Base-by-base conservation (phyloP, 2,113 vertebrate species). In the Camarhynchus parvulus region DNA sequence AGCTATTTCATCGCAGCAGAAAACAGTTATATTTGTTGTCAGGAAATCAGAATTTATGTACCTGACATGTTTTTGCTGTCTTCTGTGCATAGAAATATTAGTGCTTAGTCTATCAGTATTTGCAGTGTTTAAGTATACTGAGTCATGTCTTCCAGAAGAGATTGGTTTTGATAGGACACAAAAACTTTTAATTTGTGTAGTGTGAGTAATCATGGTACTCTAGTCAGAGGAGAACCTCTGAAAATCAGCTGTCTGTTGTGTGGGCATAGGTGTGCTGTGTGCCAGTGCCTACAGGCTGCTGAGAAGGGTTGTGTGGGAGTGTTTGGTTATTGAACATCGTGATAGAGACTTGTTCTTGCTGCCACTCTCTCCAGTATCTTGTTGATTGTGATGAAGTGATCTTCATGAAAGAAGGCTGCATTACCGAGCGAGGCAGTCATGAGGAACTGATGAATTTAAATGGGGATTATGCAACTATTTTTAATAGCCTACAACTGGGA, bases 381-480 rank as follows among this genome's bases (percentile, higher is more conserved):
- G 98, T 98, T 85, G 99, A 99, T 90, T 99, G 99, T 94, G 99
- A 99, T 96, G 98, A 99, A 59, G 98, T 99, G 85, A 98, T 99
- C 96, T 98, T 99, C 97, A 98, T 99, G 99, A 98, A 98, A 73
- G 99, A 99, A 58, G 99, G 99, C 68, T 98, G 98, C 74, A 98
- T 99, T 69, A 98, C 98, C 0, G 99, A 99, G 96, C 97, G 98
- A 91, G 99, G 99, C 74, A 99, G 98, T 93, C 99, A 99, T 21
- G 99, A 99, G 90, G 97, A 98, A 28, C 97, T 99, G 94, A 99
- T 99, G 98, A 98, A 98, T 75, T 97, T 99, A 76, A 99, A 98
- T 64, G 98, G 98, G 8, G 99, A 99, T 88, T 99, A 99, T 50
- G 98, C 99, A 30, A 96, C 99, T 86, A 99, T 99, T 97, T 99